A percentile compares a stretch with the other conserved stretches of the same genome.
Conservation (phyloP, 2,797 vertebrate genomes). For the Acrossocheilus fasciatus region DNA sequence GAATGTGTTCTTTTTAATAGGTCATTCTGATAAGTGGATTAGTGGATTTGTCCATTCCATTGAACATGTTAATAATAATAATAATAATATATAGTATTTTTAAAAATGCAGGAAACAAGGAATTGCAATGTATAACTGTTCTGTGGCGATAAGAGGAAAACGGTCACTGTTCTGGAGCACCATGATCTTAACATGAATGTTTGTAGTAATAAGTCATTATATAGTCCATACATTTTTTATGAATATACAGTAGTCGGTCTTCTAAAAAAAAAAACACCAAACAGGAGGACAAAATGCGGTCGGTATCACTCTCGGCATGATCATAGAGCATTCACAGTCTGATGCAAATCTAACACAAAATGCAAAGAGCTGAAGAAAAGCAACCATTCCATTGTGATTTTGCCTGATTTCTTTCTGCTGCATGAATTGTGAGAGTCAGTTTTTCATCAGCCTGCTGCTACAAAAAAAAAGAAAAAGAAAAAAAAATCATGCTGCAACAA, state of each 20-base stretch:
- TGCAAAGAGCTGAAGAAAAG: background rate
- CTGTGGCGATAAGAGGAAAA: background rate
- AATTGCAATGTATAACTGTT: too few relatives aligned
- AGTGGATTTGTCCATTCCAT: background rate
- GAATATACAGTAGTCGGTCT: too few relatives aligned
- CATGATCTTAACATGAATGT: background rate
- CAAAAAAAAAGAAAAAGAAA: too few relatives aligned
- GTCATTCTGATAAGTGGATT: constrained; percentile 4
- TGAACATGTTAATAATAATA: background rate
- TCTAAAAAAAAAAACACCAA: background rate
- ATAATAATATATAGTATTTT: background rate
- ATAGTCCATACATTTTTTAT: too few relatives aligned
- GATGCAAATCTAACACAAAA: background rate
- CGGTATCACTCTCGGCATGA: background rate
- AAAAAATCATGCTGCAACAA: background rate
- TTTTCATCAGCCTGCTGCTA: background rate
- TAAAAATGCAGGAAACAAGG: too few relatives aligned
- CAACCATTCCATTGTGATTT: background rate
- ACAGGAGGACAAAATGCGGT: background rate
- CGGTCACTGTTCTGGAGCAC: background rate
- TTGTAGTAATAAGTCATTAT: background rate
- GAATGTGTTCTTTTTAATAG: background rate
- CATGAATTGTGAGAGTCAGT: background rate
- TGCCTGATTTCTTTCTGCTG: background rate
- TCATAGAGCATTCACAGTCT: background rate